These are phyloP conservation scores for Merodon equestris DNA, from an alignment of 2,888 invertebrate species.

Conservation along the genomic window DNA sequence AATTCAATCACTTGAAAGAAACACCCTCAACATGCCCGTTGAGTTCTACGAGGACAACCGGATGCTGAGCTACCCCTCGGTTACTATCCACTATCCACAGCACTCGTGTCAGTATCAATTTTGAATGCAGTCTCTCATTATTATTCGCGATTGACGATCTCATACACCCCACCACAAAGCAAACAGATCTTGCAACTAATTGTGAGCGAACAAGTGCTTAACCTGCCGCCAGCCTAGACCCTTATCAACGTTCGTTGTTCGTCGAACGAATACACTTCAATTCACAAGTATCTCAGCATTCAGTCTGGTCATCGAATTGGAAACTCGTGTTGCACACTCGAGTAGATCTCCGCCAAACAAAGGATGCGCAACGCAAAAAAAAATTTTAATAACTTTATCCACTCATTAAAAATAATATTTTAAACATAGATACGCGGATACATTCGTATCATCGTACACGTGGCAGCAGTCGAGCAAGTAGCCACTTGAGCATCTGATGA, in stretches of 20 bases:
- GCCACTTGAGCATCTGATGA: constrained; percentile 50
- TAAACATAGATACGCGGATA: constrained; percentile 29
- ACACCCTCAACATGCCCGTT: too few relatives aligned
- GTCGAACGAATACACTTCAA: too few relatives aligned
- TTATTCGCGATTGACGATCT: constrained; percentile 10
- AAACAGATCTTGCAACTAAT: constrained; percentile 34
- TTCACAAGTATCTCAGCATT: constrained; percentile 6
- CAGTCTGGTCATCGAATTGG: constrained; percentile 59
- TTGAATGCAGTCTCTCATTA: constrained; percentile 13
- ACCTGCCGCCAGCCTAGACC: constrained; percentile 3
- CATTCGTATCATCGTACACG: constrained; percentile 51
- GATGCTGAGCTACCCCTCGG: too few relatives aligned
- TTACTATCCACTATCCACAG: too few relatives aligned
- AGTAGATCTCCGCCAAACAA: constrained; percentile 23
- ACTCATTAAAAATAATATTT: constrained; percentile 64
- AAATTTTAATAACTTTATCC: constrained; percentile 56
- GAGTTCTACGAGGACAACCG: too few relatives aligned
- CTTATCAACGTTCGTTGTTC: background rate
- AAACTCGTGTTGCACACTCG: constrained; percentile 64
- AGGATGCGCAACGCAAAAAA: constrained; percentile 19
- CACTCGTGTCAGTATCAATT: constrained; percentile 44
- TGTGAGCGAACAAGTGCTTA: constrained; percentile 52
- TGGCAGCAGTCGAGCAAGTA: constrained; percentile 28
- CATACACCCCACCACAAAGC: background rate
- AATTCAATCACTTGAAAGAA: too few relatives aligned